Evolutionary conservation across 2,888 invertebrate genomes (phyloP).

Genomic region (Eucera pruinosa): DNA sequence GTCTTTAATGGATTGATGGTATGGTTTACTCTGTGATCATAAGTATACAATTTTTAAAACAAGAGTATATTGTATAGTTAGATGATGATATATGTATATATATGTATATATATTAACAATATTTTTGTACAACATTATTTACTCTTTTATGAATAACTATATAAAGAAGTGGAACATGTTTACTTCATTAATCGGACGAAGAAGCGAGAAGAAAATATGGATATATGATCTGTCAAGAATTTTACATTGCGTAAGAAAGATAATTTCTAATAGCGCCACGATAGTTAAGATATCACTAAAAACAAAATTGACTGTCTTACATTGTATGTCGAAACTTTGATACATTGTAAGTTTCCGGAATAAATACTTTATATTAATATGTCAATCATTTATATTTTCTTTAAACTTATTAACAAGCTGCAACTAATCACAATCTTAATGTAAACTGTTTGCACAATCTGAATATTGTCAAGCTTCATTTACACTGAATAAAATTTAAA

Average conservation of each 20-base stretch:
- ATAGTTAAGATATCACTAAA: background rate
- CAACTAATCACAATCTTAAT: background rate
- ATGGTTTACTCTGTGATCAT: too few relatives aligned
- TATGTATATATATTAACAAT: too few relatives aligned
- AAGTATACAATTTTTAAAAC: too few relatives aligned
- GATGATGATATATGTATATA: too few relatives aligned
- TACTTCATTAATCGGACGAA: background rate
- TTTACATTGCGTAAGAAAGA: constrained; percentile 3
- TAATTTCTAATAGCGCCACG: background rate
- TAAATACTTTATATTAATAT: too few relatives aligned
- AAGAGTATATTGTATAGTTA: too few relatives aligned
- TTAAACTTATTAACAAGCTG: background rate
- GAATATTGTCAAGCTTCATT: background rate
- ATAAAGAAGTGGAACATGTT: background rate
- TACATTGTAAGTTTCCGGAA: background rate
- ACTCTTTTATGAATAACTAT: background rate
- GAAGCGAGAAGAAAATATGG: background rate
- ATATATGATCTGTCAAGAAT: background rate
- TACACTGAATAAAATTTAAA: constrained; percentile 38
- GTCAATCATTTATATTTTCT: background rate
- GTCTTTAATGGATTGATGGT: too few relatives aligned
- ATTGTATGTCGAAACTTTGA: background rate
- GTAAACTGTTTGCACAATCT: background rate
- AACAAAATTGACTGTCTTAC: background rate
- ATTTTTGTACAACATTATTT: too few relatives aligned